These are phyloP conservation scores for Campaea margaritaria DNA, from an alignment of 2,888 invertebrate species.

Conservation along the genomic window DNA sequence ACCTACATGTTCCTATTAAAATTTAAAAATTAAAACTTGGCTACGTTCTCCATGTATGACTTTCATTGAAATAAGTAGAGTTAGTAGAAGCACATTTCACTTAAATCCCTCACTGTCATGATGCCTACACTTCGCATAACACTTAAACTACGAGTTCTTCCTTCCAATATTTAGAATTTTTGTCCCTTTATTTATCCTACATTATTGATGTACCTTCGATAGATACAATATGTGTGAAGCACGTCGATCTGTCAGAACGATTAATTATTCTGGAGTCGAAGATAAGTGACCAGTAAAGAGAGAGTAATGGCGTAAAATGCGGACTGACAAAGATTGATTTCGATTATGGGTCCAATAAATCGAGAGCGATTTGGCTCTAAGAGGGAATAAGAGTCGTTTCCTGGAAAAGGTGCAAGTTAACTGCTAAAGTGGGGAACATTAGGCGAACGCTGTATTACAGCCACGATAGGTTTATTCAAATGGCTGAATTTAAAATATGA, in stretches of 20 bases:
- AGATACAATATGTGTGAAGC: slow-evolving; percentile 28
- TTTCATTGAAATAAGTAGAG: no score
- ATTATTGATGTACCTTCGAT: no score
- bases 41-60: no score
- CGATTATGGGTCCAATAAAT: slow-evolving; percentile 43
- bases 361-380: slow-evolving; percentile 27
- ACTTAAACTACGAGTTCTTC: background rate
- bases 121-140: no score
- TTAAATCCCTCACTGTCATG: no score
- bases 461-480: background rate
- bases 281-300: slow-evolving; percentile 44
- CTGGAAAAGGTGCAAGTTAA: slow-evolving; percentile 24
- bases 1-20: no score
- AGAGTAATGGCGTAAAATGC: slow-evolving; percentile 42
- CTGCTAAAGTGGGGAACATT: slow-evolving; percentile 2
- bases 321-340: slow-evolving; percentile 45
- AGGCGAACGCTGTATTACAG: background rate
- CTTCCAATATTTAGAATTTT: background rate
- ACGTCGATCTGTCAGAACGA: slow-evolving; percentile 33
- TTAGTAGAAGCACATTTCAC: no score
- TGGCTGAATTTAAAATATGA: no score
- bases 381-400: slow-evolving; percentile 25
- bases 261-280: slow-evolving; percentile 46
- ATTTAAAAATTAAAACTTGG: no score
- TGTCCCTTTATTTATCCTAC: no score